phyloP scores from a whole-genome alignment of 2,888 invertebrate species.

The Cartodere bifasciata region DNA sequence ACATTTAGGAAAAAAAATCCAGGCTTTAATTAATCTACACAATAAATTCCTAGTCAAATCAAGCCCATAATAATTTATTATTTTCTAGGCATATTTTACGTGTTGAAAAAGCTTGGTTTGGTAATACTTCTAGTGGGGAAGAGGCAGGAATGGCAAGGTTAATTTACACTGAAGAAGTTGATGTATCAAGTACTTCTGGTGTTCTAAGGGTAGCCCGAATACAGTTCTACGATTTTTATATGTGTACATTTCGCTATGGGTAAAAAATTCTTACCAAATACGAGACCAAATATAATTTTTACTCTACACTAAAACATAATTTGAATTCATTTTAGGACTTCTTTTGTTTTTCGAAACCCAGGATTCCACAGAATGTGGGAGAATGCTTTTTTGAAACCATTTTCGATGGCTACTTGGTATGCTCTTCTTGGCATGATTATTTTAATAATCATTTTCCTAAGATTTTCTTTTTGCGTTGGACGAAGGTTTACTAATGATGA shows the following conservation, averaged over 20 bases:
- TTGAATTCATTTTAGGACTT: constrained; percentile 20
- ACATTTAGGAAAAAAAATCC: too few species aligned
- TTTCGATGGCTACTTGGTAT: constrained; percentile 34
- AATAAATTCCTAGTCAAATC: too few species aligned
- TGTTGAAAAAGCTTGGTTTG: constrained; percentile 8
- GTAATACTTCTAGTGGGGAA: constrained; percentile 5
- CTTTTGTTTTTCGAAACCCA: constrained; percentile 26
- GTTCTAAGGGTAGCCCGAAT: constrained; percentile 9
- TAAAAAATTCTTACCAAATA: constrained; percentile 8
- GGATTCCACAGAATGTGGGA: constrained; percentile 18
- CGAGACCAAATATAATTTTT: constrained; percentile 1
- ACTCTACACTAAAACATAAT: constrained; percentile 1
- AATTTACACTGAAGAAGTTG: constrained; percentile 5
- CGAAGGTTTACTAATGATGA: constrained; percentile 19
- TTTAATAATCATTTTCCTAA: constrained; percentile 30
- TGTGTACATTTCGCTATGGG: constrained; percentile 25
- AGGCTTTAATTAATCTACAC: too few species aligned
- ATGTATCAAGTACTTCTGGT: constrained; percentile 3
- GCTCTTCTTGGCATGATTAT: constrained; percentile 26
- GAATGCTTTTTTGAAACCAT: constrained; percentile 30
- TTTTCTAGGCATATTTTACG: constrained; percentile 4
- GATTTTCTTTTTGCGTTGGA: constrained; percentile 21
- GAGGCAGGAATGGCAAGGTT: constrained; percentile 7
- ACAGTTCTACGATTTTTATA: constrained; percentile 17
- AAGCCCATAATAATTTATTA: too few species aligned